Percentiles rank a stretch among this genome's conserved stretches.
Evolutionary conservation across 2,888 invertebrate species (phyloP).

Genomic region (Erpobdella octoculata): DNA sequence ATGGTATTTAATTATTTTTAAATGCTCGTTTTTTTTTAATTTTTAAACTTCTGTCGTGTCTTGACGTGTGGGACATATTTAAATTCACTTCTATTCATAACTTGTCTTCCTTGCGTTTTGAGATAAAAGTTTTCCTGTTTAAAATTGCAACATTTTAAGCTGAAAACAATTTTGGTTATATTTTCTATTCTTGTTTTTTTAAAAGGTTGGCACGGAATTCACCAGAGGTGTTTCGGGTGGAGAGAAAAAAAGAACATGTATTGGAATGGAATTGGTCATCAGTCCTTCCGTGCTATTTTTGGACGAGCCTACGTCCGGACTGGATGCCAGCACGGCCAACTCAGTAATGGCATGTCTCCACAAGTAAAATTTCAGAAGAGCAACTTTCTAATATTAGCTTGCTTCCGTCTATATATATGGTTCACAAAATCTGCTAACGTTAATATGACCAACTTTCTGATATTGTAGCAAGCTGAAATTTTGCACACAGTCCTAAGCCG

Average conservation of each 20-base stretch:
- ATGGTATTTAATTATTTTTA: background rate
- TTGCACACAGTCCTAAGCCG: no score
- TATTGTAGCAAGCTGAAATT: no score
- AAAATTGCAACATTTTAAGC: no score
- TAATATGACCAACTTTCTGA: no score
- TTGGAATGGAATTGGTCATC: constrained; percentile 52
- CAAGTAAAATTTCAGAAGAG: constrained; percentile 38
- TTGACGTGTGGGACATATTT: background rate
- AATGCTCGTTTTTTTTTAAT: no score
- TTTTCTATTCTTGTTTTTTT: background rate
- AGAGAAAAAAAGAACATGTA: constrained; percentile 50
- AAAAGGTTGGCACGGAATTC: constrained; percentile 48
- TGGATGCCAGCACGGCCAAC: constrained; percentile 51
- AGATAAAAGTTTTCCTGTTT: no score
- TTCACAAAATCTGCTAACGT: no score
- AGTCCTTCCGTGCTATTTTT: constrained; percentile 50
- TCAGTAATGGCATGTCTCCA: constrained; percentile 49
- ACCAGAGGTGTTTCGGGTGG: constrained; percentile 52
- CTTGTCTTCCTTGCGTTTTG: no score
- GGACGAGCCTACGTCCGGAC: constrained; percentile 53
- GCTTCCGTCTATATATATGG: no score
- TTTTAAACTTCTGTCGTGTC: no score
- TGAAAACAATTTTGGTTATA: background rate
- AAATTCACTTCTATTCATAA: no score
- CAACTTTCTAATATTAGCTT: background rate